These are phyloP conservation scores for Urocyon cinereoargenteus DNA, from an alignment of 2,797 vertebrate species.

Conservation along the genomic window DNA sequence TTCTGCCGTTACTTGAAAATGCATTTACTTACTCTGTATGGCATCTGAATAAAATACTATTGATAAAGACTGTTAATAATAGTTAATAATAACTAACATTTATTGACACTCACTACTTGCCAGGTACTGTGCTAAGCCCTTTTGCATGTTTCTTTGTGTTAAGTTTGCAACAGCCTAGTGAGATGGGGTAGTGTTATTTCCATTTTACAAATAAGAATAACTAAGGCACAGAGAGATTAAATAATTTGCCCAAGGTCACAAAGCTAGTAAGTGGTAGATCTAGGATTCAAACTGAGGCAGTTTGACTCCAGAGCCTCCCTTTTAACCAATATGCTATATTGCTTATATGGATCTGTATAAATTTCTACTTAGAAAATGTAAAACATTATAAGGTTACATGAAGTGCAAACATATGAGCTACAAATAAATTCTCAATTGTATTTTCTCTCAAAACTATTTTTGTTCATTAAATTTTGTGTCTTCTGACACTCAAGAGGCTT, in stretches of 20 bases:
- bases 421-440: background rate
- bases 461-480: conserved; percentile 33
- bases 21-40: background rate
- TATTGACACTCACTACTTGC: background rate
- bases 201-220: conserved; percentile 39
- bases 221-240: conserved; percentile 61
- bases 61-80: conserved; percentile 1
- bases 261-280: background rate
- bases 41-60: conserved; percentile 50
- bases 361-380: conserved; percentile 31
- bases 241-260: conserved; percentile 39
- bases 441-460: conserved; percentile 35
- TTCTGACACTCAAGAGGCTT: conserved; percentile 50
- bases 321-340: background rate
- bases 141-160: conserved; percentile 44
- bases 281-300: background rate
- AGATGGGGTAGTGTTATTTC: background rate
- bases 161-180: background rate
- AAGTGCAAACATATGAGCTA: conserved; percentile 32
- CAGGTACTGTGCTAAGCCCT: background rate
- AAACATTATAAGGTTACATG: conserved; percentile 18
- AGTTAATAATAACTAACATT: conserved; percentile 57
- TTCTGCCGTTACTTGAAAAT: conserved; percentile 67
- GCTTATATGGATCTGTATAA: background rate
- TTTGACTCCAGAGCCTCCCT: background rate